A percentile compares a stretch with the other conserved stretches of the same genome.
Evolutionary conservation across 2,797 vertebrate genomes (phyloP).

Genomic region (Bryconaethiops microstoma): DNA sequence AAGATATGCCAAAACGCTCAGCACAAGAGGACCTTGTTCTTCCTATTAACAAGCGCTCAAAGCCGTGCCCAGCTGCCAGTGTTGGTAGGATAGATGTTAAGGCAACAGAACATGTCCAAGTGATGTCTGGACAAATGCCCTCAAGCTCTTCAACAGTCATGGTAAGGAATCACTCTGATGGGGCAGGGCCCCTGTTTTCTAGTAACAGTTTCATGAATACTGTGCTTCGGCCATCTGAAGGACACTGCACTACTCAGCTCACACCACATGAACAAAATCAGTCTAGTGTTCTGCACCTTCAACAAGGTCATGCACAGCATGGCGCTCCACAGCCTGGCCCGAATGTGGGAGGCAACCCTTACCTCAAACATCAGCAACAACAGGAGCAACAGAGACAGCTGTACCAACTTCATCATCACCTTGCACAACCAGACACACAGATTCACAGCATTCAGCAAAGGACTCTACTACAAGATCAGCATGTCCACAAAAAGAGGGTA

Average conservation of each 20-base stretch:
- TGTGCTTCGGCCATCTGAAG: slow-evolving; percentile 80
- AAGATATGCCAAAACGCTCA: slow-evolving; percentile 89
- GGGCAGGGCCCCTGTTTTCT: slow-evolving; percentile 84
- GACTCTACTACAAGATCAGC: slow-evolving; percentile 88
- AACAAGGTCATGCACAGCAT: slow-evolving; percentile 85
- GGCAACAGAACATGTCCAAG: slow-evolving; percentile 84
- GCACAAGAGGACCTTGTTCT: slow-evolving; percentile 89
- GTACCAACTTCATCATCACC: slow-evolving; percentile 92
- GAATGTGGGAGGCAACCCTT: slow-evolving; percentile 86
- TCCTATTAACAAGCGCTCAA: slow-evolving; percentile 89
- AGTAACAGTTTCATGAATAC: slow-evolving; percentile 85
- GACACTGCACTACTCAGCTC: slow-evolving; percentile 85
- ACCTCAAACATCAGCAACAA: slow-evolving; percentile 86
- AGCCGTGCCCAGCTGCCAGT: slow-evolving; percentile 80
- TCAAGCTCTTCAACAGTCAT: slow-evolving; percentile 81
- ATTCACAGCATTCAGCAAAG: slow-evolving; percentile 89
- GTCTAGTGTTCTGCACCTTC: slow-evolving; percentile 81
- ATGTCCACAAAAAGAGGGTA: slow-evolving; percentile 93
- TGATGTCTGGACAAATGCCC: slow-evolving; percentile 85
- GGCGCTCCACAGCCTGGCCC: slow-evolving; percentile 78
- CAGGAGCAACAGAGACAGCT: slow-evolving; percentile 89
- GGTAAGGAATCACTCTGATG: slow-evolving; percentile 81
- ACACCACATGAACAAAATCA: slow-evolving; percentile 84
- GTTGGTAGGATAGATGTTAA: slow-evolving; percentile 86
- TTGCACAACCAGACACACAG: slow-evolving; percentile 87